A percentile compares a stretch with the other conserved stretches of the same genome.
These are phyloP conservation scores for Stenopsyche tienmushanensis DNA, from an alignment of 1,140 invertebrate species.

Conservation along the genomic window DNA sequence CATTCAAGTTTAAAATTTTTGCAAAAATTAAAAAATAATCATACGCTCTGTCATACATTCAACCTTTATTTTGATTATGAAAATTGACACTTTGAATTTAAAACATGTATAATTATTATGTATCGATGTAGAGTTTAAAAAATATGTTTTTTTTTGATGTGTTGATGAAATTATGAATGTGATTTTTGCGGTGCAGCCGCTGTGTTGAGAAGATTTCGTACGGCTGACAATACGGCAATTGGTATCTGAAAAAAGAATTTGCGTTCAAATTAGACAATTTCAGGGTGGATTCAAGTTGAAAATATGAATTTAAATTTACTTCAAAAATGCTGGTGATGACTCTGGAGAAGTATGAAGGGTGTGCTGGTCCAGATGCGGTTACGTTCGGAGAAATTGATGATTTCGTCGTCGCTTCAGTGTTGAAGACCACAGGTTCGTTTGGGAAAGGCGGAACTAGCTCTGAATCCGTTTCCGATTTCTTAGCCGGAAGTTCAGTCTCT, in stretches of 20 bases:
- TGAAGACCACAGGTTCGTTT: conserved; percentile 10
- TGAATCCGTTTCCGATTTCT: not conserved
- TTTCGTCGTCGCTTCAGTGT: conserved; percentile 16
- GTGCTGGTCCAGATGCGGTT: not conserved
- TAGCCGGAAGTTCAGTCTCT: not conserved
- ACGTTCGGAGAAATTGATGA: not conserved
- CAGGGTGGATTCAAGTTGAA: not conserved
- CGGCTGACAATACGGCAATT: conserved; percentile 34
- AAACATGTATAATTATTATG: too few species aligned
- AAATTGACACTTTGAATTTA: too few species aligned
- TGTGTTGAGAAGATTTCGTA: conserved; percentile 34
- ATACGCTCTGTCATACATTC: too few species aligned
- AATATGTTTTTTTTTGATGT: too few species aligned
- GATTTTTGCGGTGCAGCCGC: conserved; percentile 27
- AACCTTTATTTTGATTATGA: too few species aligned
- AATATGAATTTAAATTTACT: conserved; percentile 16
- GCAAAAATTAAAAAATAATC: too few species aligned
- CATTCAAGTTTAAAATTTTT: too few species aligned
- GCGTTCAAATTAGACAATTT: conserved; percentile 1
- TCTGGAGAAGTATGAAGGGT: conserved; percentile 34
- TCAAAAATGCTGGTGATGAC: conserved; percentile 40
- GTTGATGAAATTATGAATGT: too few species aligned
- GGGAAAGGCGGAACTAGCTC: not conserved
- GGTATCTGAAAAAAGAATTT: conserved; percentile 41
- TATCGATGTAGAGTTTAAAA: too few species aligned